phyloP scores from a whole-genome alignment of 2,888 invertebrate genomes.

The Chloromyia formosa region DNA sequence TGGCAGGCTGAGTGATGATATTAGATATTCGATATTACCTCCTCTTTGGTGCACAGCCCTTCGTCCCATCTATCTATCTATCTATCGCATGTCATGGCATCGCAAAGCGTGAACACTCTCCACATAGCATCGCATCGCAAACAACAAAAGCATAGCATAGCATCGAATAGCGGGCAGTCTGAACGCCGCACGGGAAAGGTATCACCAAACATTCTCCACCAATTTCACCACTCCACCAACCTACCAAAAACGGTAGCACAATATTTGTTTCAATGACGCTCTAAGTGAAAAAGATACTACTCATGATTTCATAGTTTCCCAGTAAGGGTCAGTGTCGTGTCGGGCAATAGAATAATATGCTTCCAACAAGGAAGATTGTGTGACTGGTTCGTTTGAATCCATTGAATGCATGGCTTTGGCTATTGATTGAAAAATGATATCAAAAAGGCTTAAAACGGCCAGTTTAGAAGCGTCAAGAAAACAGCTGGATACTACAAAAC shows the following conservation, averaged over 20 bases:
- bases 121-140: too few species aligned
- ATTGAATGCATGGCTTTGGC: background rate
- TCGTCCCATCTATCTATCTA: too few species aligned
- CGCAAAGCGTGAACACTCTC: too few species aligned
- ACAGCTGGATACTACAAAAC: conserved; percentile 16
- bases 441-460: background rate
- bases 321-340: conserved; percentile 38
- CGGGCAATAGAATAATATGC: background rate
- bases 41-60: too few species aligned
- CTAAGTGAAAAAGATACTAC: conserved; percentile 38
- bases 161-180: too few species aligned
- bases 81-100: too few species aligned
- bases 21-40: too few species aligned
- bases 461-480: conserved; percentile 13
- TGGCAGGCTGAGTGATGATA: too few species aligned
- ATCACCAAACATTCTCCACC: background rate
- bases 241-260: conserved; percentile 29
- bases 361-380: background rate
- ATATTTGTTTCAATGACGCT: conserved; percentile 24
- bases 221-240: background rate
- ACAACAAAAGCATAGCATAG: too few species aligned
- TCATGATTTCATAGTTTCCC: conserved; percentile 22
- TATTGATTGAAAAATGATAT: conserved; percentile 12
- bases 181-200: too few species aligned
- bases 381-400: background rate